Conservation (phyloP, 2,797 vertebrate species). For the Falco naumanni region DNA sequence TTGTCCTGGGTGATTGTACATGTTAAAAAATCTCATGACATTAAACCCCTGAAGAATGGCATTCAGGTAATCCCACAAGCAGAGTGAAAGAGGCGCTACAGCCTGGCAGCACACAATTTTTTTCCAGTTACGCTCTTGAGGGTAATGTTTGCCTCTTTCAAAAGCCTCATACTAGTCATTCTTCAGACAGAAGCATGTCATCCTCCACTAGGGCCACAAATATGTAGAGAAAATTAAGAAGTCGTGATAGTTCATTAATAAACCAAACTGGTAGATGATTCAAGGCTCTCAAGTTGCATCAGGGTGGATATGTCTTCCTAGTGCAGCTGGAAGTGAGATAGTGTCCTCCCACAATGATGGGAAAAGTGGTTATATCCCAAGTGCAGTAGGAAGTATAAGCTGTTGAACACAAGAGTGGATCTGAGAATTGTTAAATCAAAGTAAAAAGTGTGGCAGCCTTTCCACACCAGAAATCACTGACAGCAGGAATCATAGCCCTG, state of each 20-base stretch:
- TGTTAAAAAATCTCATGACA: background rate
- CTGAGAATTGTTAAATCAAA: conserved; percentile 61
- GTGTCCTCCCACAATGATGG: conserved; percentile 20
- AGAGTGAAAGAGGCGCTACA: background rate
- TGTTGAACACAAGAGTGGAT: conserved; percentile 27
- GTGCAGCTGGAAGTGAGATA: conserved; percentile 19
- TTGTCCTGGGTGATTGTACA: background rate
- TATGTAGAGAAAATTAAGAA: conserved; percentile 41
- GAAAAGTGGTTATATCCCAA: conserved; percentile 53
- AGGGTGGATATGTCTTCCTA: background rate
- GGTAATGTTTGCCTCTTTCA: background rate
- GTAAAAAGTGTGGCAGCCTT: conserved; percentile 53
- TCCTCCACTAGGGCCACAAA: conserved; percentile 5
- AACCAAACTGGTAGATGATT: conserved; percentile 8
- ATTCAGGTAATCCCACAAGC: background rate
- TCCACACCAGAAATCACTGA: conserved; percentile 58
- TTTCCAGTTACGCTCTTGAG: background rate
- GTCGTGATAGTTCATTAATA: conserved; percentile 41
- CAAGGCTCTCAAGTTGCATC: conserved; percentile 1
- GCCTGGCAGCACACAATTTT: background rate
- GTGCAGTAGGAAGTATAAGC: conserved; percentile 18
- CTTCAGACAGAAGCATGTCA: background rate
- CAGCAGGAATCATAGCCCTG: conserved; percentile 42
- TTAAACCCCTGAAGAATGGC: background rate
- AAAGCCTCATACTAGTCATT: conserved; percentile 7